Percentiles rank a stretch among this genome's conserved stretches.
Evolutionary conservation across 2,888 invertebrate genomes (phyloP).

Genomic region (Polydrusus pterygomalis): DNA sequence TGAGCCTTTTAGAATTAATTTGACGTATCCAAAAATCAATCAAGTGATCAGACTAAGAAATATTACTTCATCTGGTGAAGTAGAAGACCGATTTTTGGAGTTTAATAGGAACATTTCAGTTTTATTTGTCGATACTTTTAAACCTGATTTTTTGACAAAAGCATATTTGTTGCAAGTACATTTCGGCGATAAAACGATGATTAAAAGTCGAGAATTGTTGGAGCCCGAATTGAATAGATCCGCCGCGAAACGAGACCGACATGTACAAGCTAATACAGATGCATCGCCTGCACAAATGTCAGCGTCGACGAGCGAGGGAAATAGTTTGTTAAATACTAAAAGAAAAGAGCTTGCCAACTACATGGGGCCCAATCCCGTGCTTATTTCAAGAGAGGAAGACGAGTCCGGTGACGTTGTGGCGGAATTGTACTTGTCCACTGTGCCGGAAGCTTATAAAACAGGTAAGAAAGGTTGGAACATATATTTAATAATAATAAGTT

Average conservation of each 20-base stretch:
- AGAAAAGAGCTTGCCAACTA: conserved; percentile 55
- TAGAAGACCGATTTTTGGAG: not conserved
- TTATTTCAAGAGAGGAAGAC: conserved; percentile 60
- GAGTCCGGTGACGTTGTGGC: conserved; percentile 67
- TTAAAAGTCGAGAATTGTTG: conserved; percentile 36
- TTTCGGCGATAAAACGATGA: conserved; percentile 26
- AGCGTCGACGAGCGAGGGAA: too few relatives aligned
- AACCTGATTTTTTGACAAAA: conserved; percentile 38
- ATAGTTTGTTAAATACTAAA: not conserved
- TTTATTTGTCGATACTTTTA: not conserved
- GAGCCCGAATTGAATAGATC: conserved; percentile 14
- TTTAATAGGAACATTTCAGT: not conserved
- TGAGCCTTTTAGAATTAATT: conserved; percentile 29
- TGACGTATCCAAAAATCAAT: not conserved
- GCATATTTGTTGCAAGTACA: conserved; percentile 33
- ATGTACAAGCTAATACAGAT: not conserved
- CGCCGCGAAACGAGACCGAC: conserved; percentile 14
- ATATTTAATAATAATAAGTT: too few relatives aligned
- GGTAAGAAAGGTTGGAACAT: too few relatives aligned
- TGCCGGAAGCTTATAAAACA: conserved; percentile 57
- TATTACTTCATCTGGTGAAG: not conserved
- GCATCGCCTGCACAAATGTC: not conserved
- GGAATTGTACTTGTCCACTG: conserved; percentile 67
- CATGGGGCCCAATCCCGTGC: conserved; percentile 64
- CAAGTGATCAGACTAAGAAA: not conserved